phyloP scores from a whole-genome alignment of 23 tunicate species.

The Ascidia mentula region DNA sequence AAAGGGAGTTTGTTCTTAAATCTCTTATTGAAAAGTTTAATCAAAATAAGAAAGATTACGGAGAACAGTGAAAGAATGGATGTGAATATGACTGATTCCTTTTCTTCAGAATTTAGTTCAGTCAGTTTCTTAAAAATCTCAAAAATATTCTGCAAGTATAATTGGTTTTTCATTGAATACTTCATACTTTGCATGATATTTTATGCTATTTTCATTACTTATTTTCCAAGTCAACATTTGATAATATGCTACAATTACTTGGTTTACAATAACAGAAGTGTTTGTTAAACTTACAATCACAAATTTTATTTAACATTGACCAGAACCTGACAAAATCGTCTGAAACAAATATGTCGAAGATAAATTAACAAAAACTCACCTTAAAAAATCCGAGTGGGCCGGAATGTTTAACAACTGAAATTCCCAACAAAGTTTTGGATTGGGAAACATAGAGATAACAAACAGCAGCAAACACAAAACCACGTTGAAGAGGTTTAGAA shows the following conservation, averaged over 20 bases:
- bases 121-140: neutral
- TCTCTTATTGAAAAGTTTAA: neutral
- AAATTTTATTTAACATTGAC: too few species aligned
- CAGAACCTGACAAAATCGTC: too few species aligned
- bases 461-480: constrained; percentile 1
- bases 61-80: neutral
- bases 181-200: too few species aligned
- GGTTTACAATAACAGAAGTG: too few species aligned
- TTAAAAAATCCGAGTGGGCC: neutral
- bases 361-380: too few species aligned
- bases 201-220: too few species aligned
- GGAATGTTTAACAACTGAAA: neutral
- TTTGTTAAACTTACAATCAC: too few species aligned
- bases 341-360: too few species aligned
- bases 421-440: neutral
- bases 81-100: neutral
- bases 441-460: neutral
- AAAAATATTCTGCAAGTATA: neutral
- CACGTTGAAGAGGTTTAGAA: constrained; percentile 2
- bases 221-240: too few species aligned
- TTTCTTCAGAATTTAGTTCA: neutral
- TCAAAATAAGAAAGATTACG: neutral
- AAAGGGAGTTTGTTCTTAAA: neutral
- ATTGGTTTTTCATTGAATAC: too few species aligned
- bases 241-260: too few species aligned